Evolutionary conservation across 1,140 invertebrate species (phyloP), one percentile per base, ranked within the genome.

Genomic region (Zophobas morio): DNA sequence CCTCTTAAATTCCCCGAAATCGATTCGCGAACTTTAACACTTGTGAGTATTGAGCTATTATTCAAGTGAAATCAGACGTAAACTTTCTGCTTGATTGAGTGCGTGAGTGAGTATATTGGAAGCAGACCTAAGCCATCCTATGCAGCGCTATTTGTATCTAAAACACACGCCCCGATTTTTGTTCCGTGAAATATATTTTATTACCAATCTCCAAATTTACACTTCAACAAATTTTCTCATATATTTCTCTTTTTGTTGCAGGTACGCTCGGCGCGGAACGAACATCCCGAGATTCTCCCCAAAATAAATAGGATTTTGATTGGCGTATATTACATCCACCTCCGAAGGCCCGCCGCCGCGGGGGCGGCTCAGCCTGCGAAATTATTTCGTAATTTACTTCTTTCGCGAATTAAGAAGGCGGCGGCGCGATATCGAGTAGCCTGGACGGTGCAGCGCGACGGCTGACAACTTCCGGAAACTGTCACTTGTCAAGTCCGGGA

Each of bases 41-140:
- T 82, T 75, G 73, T 79, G 76, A 80, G 78, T 82, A 82, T 83
- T 80, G 81, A 82, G 77, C 82, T 83, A 84, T 84, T 84, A 81
- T 83, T 84, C 82, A 84, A 81, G 82, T 84, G 81, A 82, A 84
- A 84, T 84, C 82, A 83, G 75, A 82, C 82, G 82, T 82, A 78
- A 82, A 82, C 63, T 82, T 84, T 84, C 81, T 82, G 81, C 80
- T 81, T 83, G 82, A 82, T 80, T 71, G 82, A 76, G 70, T 81
- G 79, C 74, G 78, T 80, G 79, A 81, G 78, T 79, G 76, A 80
- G 79, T 80, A 80, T 77, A 79, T 77, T 76, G 78, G 78, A 60
- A 77, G 60, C 71, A 57, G 74, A 72, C 74, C 42, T 51, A 75
- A 60, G 39, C 72, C 72, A 74, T 60, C 72, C 72, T 57, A 34